These are phyloP conservation scores for Amphiura filiformis DNA, from an alignment of 35 echinoderm and acorn worm genomes.

Conservation along the genomic window DNA sequence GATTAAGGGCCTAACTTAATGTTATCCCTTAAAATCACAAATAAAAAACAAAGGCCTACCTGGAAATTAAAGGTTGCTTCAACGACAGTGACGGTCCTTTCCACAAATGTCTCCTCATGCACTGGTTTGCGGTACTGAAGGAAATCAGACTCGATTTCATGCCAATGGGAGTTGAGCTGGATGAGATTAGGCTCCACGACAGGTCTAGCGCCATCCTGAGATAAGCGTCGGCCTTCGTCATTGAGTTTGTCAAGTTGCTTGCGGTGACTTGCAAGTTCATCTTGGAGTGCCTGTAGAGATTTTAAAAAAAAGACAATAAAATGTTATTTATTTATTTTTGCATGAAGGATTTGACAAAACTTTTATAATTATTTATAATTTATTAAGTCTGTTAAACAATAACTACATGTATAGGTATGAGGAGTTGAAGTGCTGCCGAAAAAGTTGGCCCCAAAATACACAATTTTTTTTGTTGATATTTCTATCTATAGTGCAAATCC, in stretches of 20 bases:
- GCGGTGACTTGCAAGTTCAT: constrained; percentile 66
- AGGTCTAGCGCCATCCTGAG: constrained; percentile 62
- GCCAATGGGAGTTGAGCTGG: constrained; percentile 60
- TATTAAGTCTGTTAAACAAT: too few relatives aligned
- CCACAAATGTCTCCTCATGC: constrained; percentile 69
- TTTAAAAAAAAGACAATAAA: neutral
- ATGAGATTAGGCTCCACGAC: constrained; percentile 73
- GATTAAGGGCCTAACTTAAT: too few relatives aligned
- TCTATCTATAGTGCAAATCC: too few relatives aligned
- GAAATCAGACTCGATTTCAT: constrained; percentile 77
- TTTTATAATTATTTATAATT: too few relatives aligned
- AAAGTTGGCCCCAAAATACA: too few relatives aligned
- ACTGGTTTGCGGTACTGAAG: constrained; percentile 59
- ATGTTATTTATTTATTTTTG: too few relatives aligned
- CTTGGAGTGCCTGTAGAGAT: constrained; percentile 68
- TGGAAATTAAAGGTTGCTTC: constrained; percentile 25
- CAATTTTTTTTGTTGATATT: too few relatives aligned
- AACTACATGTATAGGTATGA: too few relatives aligned
- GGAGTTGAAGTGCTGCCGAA: too few relatives aligned
- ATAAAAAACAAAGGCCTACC: too few relatives aligned
- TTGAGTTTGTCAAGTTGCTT: constrained; percentile 62
- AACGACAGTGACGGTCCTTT: constrained; percentile 65
- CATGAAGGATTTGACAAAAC: too few relatives aligned
- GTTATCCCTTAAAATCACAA: too few relatives aligned
- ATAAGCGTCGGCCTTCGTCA: constrained; percentile 42